These are phyloP conservation scores for Mesorhabditis sp. DNA, from an alignment of 2,888 invertebrate genomes.

Conservation along the genomic window DNA sequence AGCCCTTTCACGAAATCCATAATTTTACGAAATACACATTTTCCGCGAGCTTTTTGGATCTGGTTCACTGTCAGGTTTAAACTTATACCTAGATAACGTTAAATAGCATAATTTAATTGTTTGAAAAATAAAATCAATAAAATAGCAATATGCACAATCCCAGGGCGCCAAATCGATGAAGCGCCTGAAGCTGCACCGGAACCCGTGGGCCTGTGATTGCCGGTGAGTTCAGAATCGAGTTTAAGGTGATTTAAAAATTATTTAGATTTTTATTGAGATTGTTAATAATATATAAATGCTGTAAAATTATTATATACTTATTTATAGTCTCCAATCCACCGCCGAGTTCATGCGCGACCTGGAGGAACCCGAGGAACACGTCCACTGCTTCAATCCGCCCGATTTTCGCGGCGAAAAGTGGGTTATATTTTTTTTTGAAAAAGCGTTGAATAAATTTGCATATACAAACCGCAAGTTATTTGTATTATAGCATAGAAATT, in stretches of 20 bases:
- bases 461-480: too few relatives aligned
- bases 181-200: slow-evolving; percentile 27
- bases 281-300: neutral
- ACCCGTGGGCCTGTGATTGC: slow-evolving; percentile 55
- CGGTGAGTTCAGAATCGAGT: slow-evolving; percentile 21
- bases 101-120: too few relatives aligned
- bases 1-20: too few relatives aligned
- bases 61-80: too few relatives aligned
- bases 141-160: neutral
- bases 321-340: neutral
- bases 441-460: too few relatives aligned
- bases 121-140: too few relatives aligned
- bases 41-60: too few relatives aligned
- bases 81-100: too few relatives aligned
- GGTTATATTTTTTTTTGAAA: neutral
- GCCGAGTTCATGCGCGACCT: slow-evolving; percentile 1
- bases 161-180: neutral
- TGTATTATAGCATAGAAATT: too few relatives aligned
- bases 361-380: slow-evolving; percentile 11
- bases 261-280: neutral
- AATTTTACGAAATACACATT: too few relatives aligned
- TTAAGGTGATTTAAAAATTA: neutral
- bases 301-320: neutral
- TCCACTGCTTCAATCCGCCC: slow-evolving; percentile 26
- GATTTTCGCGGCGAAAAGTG: slow-evolving; percentile 18